Evolutionary conservation across 2,888 invertebrate species (phyloP), one percentile per base, ranked within the genome.

Genomic region (Idaea biselata): DNA sequence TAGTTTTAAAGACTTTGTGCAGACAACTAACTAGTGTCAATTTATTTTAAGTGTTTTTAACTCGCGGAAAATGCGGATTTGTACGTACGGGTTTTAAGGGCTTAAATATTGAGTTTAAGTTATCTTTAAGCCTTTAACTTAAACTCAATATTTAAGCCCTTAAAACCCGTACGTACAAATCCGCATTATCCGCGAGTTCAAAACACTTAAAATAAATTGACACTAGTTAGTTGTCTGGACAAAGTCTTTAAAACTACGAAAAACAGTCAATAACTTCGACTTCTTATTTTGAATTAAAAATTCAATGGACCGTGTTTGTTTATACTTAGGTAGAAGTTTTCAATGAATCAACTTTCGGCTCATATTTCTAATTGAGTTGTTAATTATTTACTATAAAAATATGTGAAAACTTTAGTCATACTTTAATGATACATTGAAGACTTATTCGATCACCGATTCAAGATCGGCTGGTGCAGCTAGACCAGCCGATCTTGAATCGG

Each of bases 171-270:
- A 5, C 4, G 53, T 16, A 53, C 25, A 25, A 25, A 25, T 3
- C 25, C 1, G n/a, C n/a, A 33, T 62, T 60, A 31, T 33, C 63
- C 58, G 54, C n/a, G n/a, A n/a, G n/a, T 58, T 65, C 32, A 63
- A 16, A 64, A 61, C 58, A 5, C 4, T n/a, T n/a, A 16, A 53
- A 53, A 25, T 25, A 25, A 1, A 3, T 25, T 25, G 5, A 1
- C 25, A 25, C 5, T 25, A 5, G 25, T 25, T 25, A 25, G 25
- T 25, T 25, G 25, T 25, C n/a, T 53, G 53, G 6, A 16, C 0
- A 53, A 3, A 53, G n/a, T 16, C 14, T n/a, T 4, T 3, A n/a
- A 53, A 16, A 16, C 8, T 4, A 53, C 14, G n/a, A 53, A 53
- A 0, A n/a, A 53, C n/a, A n/a, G 4, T 53, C 16, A 16, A 53